Conservation (phyloP, 2,113 vertebrate genomes). For the Todiramphus chloris region DNA sequence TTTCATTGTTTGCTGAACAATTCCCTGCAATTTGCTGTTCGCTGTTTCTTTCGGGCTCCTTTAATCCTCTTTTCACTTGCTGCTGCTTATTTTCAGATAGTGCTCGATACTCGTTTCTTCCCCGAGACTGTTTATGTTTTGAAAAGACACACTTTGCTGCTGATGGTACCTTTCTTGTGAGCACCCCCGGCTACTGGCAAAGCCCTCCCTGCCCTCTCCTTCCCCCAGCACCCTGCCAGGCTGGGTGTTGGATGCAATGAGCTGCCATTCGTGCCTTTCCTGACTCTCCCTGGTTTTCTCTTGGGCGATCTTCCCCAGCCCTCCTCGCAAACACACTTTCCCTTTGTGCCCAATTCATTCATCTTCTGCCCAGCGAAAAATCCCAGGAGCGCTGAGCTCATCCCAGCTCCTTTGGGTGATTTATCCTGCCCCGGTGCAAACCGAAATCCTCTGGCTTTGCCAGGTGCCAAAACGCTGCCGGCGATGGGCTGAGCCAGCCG, state of each 20-base stretch:
- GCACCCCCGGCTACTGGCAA: neutral
- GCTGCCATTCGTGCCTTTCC: neutral
- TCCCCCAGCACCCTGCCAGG: neutral
- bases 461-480: fast-evolving
- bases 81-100: neutral
- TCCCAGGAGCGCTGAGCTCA: neutral
- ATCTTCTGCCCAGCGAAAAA: neutral
- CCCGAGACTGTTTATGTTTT: constrained; percentile 9
- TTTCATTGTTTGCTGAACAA: constrained; percentile 54
- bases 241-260: neutral
- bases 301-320: neutral
- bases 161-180: neutral
- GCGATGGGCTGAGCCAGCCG: neutral
- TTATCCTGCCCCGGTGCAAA: fast-evolving
- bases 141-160: neutral
- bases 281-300: neutral
- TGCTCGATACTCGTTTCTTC: neutral
- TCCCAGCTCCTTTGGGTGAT: neutral
- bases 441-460: neutral
- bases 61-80: constrained; percentile 5
- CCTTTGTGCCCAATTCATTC: neutral
- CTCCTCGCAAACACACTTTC: neutral
- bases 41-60: neutral
- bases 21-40: constrained; percentile 58
- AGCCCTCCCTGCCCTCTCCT: neutral